phyloP scores from a whole-genome alignment of 2,888 invertebrate genomes.

The Anorthoa munda region DNA sequence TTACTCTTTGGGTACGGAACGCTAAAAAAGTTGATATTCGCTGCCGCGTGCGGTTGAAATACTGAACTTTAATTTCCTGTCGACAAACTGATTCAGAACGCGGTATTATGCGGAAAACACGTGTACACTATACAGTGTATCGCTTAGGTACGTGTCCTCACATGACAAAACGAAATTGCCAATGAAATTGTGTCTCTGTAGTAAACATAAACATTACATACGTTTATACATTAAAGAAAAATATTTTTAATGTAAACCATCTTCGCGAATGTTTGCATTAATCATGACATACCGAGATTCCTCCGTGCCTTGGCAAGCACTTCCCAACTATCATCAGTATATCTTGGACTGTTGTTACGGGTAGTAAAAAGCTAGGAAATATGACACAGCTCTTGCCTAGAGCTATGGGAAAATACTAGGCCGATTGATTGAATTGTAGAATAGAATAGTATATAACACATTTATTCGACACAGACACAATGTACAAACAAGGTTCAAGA shows the following conservation, averaged over 20 bases:
- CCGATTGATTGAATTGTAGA: too few species aligned
- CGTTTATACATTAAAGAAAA: neutral
- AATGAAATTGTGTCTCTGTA: neutral
- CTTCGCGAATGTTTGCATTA: neutral
- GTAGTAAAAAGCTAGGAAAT: too few species aligned
- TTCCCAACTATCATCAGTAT: too few species aligned
- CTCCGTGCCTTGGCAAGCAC: too few species aligned
- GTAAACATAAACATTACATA: constrained; percentile 7
- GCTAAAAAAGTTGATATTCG: constrained; percentile 50
- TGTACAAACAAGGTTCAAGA: too few species aligned
- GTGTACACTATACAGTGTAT: constrained; percentile 26
- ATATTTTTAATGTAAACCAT: neutral
- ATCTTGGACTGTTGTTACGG: too few species aligned
- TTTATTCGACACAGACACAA: too few species aligned
- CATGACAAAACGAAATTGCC: too few species aligned
- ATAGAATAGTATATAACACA: too few species aligned
- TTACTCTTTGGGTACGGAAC: too few species aligned
- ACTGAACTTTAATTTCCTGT: constrained; percentile 75
- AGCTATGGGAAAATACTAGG: neutral
- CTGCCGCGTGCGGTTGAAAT: constrained; percentile 66
- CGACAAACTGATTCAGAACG: constrained; percentile 54
- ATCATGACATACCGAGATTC: too few species aligned
- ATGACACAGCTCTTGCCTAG: too few species aligned
- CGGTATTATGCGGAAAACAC: constrained; percentile 28
- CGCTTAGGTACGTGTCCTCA: neutral